Conservation (phyloP, 2,113 vertebrate genomes). For the Brienomyrus longianalis region DNA sequence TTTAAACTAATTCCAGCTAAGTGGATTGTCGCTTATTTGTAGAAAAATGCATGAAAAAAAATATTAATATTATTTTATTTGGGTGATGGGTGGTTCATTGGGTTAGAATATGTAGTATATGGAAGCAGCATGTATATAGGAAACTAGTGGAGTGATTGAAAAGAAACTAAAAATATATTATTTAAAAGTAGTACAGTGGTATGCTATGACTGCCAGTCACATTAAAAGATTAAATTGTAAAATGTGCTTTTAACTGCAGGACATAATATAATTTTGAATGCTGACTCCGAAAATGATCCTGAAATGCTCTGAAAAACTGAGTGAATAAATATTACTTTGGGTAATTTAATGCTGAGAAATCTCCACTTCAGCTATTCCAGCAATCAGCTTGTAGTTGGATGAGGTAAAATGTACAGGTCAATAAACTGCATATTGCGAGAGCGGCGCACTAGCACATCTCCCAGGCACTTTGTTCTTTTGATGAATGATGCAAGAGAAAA, state of each 20-base stretch:
- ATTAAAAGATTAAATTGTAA: neutral
- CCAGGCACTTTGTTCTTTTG: neutral
- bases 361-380: neutral
- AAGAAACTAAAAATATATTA: neutral
- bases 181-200: neutral
- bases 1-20: no score
- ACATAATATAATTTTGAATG: neutral
- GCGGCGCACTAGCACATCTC: neutral
- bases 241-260: neutral
- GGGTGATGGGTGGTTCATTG: neutral
- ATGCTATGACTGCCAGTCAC: neutral
- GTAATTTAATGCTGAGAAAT: neutral
- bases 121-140: neutral
- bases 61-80: neutral
- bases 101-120: neutral
- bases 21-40: no score
- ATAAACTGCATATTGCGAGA: neutral
- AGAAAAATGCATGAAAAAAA: neutral
- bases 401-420: neutral
- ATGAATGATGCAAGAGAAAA: constrained; percentile 11
- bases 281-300: neutral
- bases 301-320: neutral
- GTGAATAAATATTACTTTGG: neutral
- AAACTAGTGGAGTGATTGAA: neutral
- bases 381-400: neutral